These are phyloP conservation scores for Chrysaora quinquecirrha DNA, from an alignment of 30 jellyfish, hydroid and myxozoan genomes.

Conservation along the genomic window DNA sequence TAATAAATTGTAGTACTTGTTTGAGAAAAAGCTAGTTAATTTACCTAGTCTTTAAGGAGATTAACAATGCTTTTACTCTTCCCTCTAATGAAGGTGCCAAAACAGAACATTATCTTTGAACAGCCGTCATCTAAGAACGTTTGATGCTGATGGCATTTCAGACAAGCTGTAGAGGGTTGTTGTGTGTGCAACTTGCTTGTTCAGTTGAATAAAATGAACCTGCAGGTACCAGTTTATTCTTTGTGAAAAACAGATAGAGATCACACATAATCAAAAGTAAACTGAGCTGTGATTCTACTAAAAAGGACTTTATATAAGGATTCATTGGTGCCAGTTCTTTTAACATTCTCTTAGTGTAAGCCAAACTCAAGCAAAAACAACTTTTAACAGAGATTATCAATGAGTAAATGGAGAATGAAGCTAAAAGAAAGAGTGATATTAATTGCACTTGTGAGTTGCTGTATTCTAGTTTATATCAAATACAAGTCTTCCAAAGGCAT, in stretches of 20 bases:
- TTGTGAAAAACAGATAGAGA: neutral
- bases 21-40: neutral
- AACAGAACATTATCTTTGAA: too few species aligned
- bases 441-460: constrained; percentile 23
- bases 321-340: too few species aligned
- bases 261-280: neutral
- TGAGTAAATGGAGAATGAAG: constrained; percentile 45
- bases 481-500: constrained; percentile 2
- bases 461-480: constrained; percentile 26
- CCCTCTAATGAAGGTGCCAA: too few species aligned
- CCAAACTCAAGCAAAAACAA: neutral
- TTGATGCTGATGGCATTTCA: neutral
- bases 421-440: constrained; percentile 70
- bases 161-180: neutral
- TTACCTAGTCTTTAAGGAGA: neutral
- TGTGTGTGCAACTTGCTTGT: neutral
- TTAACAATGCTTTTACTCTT: neutral
- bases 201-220: neutral
- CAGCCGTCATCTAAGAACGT: neutral
- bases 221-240: neutral
- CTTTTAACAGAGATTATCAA: neutral
- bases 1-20: neutral
- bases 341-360: neutral
- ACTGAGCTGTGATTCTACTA: neutral
- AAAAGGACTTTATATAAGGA: neutral